Conservation (phyloP, 1,140 invertebrate species). For the Hylyphantes graminicola region DNA sequence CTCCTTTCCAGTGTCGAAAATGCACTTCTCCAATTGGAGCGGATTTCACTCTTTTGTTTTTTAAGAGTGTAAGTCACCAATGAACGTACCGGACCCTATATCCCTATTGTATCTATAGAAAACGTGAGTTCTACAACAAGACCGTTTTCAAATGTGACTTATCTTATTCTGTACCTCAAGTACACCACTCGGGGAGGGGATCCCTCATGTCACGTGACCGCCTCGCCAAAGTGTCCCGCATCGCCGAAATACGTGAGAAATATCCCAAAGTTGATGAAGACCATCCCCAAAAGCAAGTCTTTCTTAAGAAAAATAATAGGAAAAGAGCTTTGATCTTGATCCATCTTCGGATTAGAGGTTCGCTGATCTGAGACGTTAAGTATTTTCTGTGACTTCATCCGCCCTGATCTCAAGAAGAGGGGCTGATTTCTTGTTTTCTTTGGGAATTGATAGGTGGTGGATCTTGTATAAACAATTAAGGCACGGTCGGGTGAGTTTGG, state of each 20-base stretch:
- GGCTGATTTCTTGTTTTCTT: conserved; percentile 18
- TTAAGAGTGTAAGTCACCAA: no score
- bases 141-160: no score
- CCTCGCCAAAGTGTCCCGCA: conserved; percentile 27
- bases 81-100: no score
- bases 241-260: conserved; percentile 32
- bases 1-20: no score
- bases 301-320: no score
- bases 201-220: conserved; percentile 4
- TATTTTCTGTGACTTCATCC: conserved; percentile 17
- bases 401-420: not conserved
- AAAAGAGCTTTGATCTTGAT: conserved; percentile 27
- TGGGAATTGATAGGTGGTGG: not conserved
- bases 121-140: no score
- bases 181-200: no score
- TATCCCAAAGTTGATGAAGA: conserved; percentile 22
- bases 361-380: conserved; percentile 28
- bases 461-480: conserved; percentile 19
- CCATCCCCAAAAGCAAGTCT: not conserved
- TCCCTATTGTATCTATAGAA: no score
- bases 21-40: no score
- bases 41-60: no score
- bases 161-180: no score
- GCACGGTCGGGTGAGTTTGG: not conserved
- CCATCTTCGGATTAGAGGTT: conserved; percentile 26